phyloP scores from a whole-genome alignment of 2,888 invertebrate species.

The Shargacucullia verbasci region DNA sequence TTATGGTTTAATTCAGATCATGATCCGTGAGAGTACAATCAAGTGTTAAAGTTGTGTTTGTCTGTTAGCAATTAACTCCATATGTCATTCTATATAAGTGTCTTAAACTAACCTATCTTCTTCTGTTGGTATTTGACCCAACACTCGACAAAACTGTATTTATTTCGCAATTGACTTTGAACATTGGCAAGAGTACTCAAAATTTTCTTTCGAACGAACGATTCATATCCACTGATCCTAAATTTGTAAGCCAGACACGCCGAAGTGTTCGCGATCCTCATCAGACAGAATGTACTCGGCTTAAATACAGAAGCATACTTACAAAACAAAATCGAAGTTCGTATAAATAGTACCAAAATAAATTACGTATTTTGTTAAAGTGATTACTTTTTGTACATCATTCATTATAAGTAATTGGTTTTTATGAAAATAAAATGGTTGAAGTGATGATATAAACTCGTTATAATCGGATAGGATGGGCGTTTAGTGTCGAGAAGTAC shows the following conservation, averaged over 20 bases:
- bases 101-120: neutral
- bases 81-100: neutral
- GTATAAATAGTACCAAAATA: constrained; percentile 25
- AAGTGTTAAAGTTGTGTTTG: constrained; percentile 3
- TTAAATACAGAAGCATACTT: constrained; percentile 1
- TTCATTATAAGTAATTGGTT: constrained; percentile 3
- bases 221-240: neutral
- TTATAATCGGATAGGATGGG: neutral
- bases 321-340: constrained; percentile 10
- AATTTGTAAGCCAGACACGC: constrained; percentile 1
- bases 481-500: neutral
- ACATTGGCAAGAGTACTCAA: constrained; percentile 18
- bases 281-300: neutral
- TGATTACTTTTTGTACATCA: constrained; percentile 29
- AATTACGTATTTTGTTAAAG: constrained; percentile 32
- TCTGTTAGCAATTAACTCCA: neutral
- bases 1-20: constrained; percentile 36
- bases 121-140: neutral
- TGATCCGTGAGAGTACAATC: constrained; percentile 12
- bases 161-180: constrained; percentile 3
- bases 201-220: constrained; percentile 4
- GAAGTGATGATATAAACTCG: neutral
- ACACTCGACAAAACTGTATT: constrained; percentile 15
- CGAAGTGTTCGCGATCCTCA: neutral
- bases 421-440: constrained; percentile 7